phyloP scores from a whole-genome alignment of 1,140 invertebrate genomes.

The Riptortus pedestris region DNA sequence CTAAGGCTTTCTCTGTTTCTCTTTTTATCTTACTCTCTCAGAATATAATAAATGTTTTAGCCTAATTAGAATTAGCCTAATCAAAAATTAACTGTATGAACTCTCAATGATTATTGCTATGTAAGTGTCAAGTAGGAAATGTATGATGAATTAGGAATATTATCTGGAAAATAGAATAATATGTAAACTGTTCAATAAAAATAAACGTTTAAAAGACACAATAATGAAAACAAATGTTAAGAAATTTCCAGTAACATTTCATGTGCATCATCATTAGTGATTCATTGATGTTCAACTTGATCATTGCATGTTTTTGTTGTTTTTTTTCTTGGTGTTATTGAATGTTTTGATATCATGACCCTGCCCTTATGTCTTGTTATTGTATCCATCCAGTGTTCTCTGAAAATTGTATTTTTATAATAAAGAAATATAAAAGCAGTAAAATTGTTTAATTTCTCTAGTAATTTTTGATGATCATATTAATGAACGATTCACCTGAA shows the following conservation, averaged over 20 bases:
- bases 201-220: too few species aligned
- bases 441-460: too few species aligned
- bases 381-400: background rate
- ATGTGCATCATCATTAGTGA: background rate
- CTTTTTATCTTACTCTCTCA: background rate
- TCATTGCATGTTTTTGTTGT: background rate
- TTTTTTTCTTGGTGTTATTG: background rate
- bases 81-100: too few species aligned
- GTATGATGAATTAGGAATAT: too few species aligned
- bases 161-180: too few species aligned
- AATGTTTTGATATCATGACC: background rate
- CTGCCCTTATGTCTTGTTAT: background rate
- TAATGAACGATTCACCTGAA: too few species aligned
- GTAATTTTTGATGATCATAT: too few species aligned
- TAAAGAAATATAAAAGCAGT: too few species aligned
- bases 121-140: too few species aligned
- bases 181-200: too few species aligned
- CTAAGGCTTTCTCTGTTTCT: background rate
- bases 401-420: background rate
- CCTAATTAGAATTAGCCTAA: background rate
- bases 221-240: too few species aligned
- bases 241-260: background rate
- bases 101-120: too few species aligned
- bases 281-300: background rate
- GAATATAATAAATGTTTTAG: background rate